A percentile compares a stretch with the other conserved stretches of the same genome.
These are phyloP conservation scores for Phyllotreta striolata DNA, from an alignment of 2,888 invertebrate genomes.

Conservation along the genomic window DNA sequence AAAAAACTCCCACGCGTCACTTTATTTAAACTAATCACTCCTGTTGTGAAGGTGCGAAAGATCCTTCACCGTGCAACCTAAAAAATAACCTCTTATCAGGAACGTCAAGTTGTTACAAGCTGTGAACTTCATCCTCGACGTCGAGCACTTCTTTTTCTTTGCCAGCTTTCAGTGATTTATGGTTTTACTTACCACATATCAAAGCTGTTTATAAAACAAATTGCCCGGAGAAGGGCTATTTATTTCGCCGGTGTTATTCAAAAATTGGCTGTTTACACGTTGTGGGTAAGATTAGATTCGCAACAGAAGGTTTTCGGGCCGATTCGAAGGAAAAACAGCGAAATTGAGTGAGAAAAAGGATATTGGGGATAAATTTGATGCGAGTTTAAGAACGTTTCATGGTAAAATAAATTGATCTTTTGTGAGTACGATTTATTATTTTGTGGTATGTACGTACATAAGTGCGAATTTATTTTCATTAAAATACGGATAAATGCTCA, in stretches of 20 bases:
- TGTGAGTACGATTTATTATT: too few species aligned
- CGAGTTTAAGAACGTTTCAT: neutral
- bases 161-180: constrained; percentile 38
- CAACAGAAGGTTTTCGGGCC: constrained; percentile 9
- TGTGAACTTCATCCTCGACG: constrained; percentile 34
- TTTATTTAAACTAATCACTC: constrained; percentile 8
- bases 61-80: constrained; percentile 29
- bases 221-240: constrained; percentile 33
- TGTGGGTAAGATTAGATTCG: constrained; percentile 23
- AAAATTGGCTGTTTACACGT: constrained; percentile 31
- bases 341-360: constrained; percentile 18
- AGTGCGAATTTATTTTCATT: too few species aligned
- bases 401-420: too few species aligned
- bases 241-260: constrained; percentile 35
- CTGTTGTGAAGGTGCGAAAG: constrained; percentile 33
- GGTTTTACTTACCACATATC: constrained; percentile 38
- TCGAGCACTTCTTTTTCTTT: constrained; percentile 31
- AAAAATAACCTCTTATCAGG: constrained; percentile 36
- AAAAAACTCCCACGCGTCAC: too few species aligned
- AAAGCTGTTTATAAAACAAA: constrained; percentile 38
- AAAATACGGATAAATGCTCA: too few species aligned
- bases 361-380: neutral
- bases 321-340: constrained; percentile 17
- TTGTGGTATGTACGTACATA: too few species aligned
- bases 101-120: constrained; percentile 39